Evolutionary conservation across 2,113 vertebrate genomes (phyloP).

Genomic region (Loxodonta africana): DNA sequence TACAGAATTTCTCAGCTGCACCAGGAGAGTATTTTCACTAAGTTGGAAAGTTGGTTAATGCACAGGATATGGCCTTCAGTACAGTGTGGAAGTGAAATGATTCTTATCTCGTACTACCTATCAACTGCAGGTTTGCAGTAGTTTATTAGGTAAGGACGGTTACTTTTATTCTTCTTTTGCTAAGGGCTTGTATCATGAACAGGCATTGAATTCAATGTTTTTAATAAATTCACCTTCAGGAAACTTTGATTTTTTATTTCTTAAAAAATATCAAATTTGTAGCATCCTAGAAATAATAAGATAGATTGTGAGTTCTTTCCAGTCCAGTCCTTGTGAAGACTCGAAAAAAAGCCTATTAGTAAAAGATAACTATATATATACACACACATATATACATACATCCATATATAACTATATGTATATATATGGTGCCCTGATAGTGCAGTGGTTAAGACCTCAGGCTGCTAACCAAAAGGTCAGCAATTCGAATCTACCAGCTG

Average conservation of each 20-base stretch:
- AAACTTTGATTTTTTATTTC: not conserved
- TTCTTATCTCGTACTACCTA: not conserved
- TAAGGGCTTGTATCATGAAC: no score
- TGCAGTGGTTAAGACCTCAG: no score
- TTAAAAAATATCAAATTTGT: not conserved
- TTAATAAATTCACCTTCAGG: no score
- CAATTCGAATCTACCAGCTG: no score
- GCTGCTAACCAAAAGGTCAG: no score
- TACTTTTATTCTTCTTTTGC: not conserved
- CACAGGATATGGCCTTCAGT: not conserved
- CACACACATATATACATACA: no score
- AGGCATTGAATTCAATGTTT: not conserved
- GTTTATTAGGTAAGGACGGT: not conserved
- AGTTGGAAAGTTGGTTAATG: not conserved
- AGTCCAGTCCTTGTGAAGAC: not conserved
- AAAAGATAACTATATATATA: not conserved
- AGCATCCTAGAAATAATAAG: not conserved
- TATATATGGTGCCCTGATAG: no score
- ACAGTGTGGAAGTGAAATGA: not conserved
- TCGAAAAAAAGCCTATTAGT: not conserved
- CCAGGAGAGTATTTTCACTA: not conserved
- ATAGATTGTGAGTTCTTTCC: not conserved
- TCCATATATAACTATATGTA: no score
- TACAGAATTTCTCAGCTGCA: not conserved
- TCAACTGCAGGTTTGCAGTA: not conserved